Conservation (phyloP, 2,113 vertebrate species). For the Psephotus haematonotus region DNA sequence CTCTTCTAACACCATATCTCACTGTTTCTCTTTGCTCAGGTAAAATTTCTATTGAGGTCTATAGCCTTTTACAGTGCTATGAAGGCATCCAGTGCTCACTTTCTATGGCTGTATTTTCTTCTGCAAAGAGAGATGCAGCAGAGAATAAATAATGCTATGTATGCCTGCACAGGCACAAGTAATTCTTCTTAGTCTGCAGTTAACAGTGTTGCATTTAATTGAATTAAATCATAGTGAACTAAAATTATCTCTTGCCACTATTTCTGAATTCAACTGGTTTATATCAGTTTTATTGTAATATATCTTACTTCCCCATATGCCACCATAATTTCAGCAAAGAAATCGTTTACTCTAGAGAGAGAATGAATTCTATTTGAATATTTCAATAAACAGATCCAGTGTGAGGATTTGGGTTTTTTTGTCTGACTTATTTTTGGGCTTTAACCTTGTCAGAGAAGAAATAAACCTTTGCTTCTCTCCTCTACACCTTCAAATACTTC, state of each 20-base stretch:
- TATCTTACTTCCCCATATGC: conserved; percentile 67
- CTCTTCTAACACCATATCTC: background rate
- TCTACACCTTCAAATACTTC: background rate
- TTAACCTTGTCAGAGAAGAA: conserved; percentile 60
- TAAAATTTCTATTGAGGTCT: background rate
- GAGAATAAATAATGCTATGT: conserved; percentile 44
- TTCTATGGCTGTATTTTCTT: background rate
- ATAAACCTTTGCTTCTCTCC: conserved; percentile 33
- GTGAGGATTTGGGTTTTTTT: background rate
- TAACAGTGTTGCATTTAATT: conserved; percentile 61
- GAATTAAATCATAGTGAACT: conserved; percentile 69
- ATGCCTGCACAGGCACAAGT: background rate
- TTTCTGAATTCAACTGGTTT: conserved; percentile 61
- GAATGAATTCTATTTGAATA: conserved; percentile 67
- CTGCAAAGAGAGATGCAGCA: background rate
- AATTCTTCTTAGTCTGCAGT: conserved; percentile 49
- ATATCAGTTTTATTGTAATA: conserved; percentile 70
- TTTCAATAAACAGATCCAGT: conserved; percentile 69
- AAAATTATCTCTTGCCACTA: conserved; percentile 61
- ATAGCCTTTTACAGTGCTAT: background rate
- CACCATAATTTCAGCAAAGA: conserved; percentile 49
- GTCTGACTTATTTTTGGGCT: conserved; percentile 46
- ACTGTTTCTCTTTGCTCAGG: background rate
- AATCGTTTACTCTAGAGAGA: conserved; percentile 42
- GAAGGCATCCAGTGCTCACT: background rate